These are phyloP conservation scores for Diplodus puntazzo DNA, from an alignment of 2,797 vertebrate genomes.

Conservation along the genomic window DNA sequence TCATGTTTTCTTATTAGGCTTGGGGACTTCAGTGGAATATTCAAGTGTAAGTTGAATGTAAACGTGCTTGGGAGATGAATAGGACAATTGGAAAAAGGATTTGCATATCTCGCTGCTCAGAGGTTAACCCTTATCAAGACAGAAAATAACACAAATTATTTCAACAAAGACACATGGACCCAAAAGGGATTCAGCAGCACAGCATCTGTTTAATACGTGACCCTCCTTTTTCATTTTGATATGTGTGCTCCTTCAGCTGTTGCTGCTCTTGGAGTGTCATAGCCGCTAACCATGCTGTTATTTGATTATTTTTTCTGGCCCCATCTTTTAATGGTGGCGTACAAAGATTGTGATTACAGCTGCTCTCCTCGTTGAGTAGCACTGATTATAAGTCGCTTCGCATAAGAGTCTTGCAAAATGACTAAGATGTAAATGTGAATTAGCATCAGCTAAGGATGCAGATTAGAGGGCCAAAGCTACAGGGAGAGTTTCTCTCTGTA, in stretches of 20 bases:
- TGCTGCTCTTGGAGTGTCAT: slow-evolving; percentile 17
- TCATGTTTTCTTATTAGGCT: slow-evolving; percentile 59
- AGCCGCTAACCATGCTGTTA: slow-evolving; percentile 20
- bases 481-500: slow-evolving; percentile 12
- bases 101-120: slow-evolving; percentile 42
- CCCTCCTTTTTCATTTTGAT: slow-evolving; percentile 43
- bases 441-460: slow-evolving; percentile 42
- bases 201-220: slow-evolving; percentile 18
- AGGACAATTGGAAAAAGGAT: slow-evolving; percentile 42
- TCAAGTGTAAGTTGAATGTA: slow-evolving; percentile 48
- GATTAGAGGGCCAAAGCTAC: slow-evolving; percentile 33
- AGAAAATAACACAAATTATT: slow-evolving; percentile 44
- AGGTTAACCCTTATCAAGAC: slow-evolving; percentile 58
- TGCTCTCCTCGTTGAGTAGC: slow-evolving; percentile 42
- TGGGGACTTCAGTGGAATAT: slow-evolving; percentile 37
- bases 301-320: slow-evolving; percentile 32
- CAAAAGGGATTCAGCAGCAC: slow-evolving; percentile 8
- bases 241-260: slow-evolving; percentile 34
- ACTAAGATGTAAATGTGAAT: slow-evolving; percentile 63
- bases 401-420: slow-evolving; percentile 53
- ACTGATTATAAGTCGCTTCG: slow-evolving; percentile 58
- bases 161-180: slow-evolving; percentile 18
- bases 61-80: slow-evolving; percentile 48
- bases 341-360: slow-evolving; percentile 55
- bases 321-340: slow-evolving; percentile 48